Evolutionary conservation across 2,888 invertebrate genomes (phyloP).

Genomic region (Rhyacophila evoluta): DNA sequence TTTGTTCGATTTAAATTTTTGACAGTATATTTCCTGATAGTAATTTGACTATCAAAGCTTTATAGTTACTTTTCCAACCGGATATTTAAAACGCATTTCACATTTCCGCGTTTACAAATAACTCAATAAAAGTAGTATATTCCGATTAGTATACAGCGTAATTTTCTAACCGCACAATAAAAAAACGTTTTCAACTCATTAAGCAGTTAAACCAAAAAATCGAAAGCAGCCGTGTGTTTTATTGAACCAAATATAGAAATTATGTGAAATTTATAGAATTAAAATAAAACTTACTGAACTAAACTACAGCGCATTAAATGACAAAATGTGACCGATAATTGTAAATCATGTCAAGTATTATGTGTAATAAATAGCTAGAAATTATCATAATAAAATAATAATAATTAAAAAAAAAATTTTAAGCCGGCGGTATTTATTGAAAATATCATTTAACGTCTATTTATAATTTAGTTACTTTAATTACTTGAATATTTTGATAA

Average conservation of each 20-base stretch:
- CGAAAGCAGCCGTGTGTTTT: background rate
- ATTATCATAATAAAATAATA: too few relatives aligned
- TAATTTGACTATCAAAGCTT: too few relatives aligned
- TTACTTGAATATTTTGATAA: too few relatives aligned
- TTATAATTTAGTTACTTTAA: too few relatives aligned
- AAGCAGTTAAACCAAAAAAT: background rate
- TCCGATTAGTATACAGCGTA: background rate
- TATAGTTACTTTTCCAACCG: background rate
- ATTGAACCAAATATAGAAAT: background rate
- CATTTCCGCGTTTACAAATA: background rate
- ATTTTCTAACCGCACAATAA: conserved; percentile 8
- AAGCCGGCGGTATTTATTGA: too few relatives aligned
- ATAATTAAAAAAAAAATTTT: too few relatives aligned
- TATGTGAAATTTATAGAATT: background rate
- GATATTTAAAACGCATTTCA: conserved; percentile 1
- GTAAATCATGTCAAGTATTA: too few relatives aligned
- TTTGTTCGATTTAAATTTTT: too few relatives aligned
- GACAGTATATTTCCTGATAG: too few relatives aligned
- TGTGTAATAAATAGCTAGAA: too few relatives aligned
- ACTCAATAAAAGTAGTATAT: background rate
- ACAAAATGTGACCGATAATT: background rate
- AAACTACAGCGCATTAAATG: background rate
- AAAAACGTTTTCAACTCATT: conserved; percentile 1
- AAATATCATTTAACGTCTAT: too few relatives aligned
- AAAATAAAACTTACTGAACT: background rate